A percentile compares a stretch with the other conserved stretches of the same genome.
phyloP scores from a whole-genome alignment of 2,888 invertebrate genomes.

The Watsonalla binaria region DNA sequence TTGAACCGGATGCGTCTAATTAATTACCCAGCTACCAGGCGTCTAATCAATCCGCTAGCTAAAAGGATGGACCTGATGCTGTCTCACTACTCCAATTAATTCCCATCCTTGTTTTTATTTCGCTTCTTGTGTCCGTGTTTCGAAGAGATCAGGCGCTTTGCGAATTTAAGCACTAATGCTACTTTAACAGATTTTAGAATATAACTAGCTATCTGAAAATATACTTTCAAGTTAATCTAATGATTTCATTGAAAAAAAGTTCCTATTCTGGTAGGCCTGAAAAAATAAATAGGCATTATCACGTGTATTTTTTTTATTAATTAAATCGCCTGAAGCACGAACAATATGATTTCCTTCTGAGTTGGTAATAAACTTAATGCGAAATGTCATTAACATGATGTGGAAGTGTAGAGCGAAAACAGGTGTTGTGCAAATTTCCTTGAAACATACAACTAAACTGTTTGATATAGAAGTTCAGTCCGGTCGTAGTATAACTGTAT shows the following conservation, averaged over 20 bases:
- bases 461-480: background rate
- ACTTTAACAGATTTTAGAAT: background rate
- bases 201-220: background rate
- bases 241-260: too few species aligned
- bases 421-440: background rate
- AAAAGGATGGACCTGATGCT: slow-evolving; percentile 33
- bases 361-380: slow-evolving; percentile 11
- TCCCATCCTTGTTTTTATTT: slow-evolving; percentile 29
- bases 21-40: slow-evolving; percentile 41
- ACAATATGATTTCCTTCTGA: slow-evolving; percentile 8
- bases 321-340: background rate
- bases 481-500: background rate
- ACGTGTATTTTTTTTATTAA: too few species aligned
- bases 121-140: slow-evolving; percentile 8
- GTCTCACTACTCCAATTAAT: slow-evolving; percentile 27
- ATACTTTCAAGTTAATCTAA: too few species aligned
- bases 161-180: slow-evolving; percentile 10
- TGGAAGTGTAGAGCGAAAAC: background rate
- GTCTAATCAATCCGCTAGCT: slow-evolving; percentile 44
- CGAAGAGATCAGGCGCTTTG: background rate
- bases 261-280: too few species aligned
- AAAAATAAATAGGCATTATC: too few species aligned
- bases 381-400: background rate
- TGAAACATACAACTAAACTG: slow-evolving; percentile 5
- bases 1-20: slow-evolving; percentile 44